Evolutionary conservation across 2,797 vertebrate genomes (phyloP), one percentile per base, ranked within the genome.

Genomic region (Arctocebus calabarensis): DNA sequence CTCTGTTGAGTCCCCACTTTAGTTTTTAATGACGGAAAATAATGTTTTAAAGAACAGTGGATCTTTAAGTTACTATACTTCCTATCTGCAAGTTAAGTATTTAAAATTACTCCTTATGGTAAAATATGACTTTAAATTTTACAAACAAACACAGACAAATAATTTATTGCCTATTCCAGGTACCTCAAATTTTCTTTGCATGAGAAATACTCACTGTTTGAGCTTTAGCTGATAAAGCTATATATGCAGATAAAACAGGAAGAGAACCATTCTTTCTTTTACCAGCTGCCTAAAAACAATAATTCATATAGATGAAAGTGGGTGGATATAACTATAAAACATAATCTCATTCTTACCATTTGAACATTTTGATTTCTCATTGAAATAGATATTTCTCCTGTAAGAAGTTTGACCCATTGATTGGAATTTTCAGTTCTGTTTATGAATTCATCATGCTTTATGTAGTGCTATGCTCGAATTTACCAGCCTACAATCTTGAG

Each of bases 381-480:
- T 94, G 82, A 91, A 96, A 68, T 22, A 23, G 59, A 40, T 64
- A 64, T 59, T 70, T 81, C 37, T 90, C 68, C 88, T 91, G 17
- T 94, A 93, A 77, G 82, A 3, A 0, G 75, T 94, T 43, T 34
- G 29, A 90, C 90, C 17, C 57, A 52, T 43, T n/a, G 23, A 85
- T 96, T 97, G 90, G 88, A 97, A 91, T 86, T 88, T 97, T 96
- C 95, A 92, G 34, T 85, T 95, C 45, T 96, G 19, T 59, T 71
- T 68, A n/a, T 94, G 68, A 68, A 25, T 52, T 88, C 55, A 43
- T 61, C 10, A 5, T 91, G 37, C 74, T 10, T 16, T 81, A 4
- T 71, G 22, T 45, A 25, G 19, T 34, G 5, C 61, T 84, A 7
- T 94, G 17, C 77, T 0, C 0, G 55, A 90, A 43, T 81, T 14